These are phyloP conservation scores for Panonychus citri DNA, from an alignment of 1,140 invertebrate genomes.

Conservation along the genomic window DNA sequence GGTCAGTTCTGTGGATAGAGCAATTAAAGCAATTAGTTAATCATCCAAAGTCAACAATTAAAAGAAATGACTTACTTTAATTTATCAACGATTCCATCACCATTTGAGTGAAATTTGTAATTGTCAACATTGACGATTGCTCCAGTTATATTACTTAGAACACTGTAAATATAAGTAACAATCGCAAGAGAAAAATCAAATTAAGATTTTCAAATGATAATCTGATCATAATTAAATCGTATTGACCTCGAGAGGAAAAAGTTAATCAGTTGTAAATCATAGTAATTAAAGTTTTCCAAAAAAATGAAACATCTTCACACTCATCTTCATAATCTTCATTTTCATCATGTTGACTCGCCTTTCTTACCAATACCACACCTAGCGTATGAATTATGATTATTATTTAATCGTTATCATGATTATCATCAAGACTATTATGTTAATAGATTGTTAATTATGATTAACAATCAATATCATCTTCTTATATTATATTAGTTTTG, in stretches of 20 bases:
- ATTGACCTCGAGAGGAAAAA: background rate
- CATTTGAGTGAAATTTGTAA: constrained; percentile 70
- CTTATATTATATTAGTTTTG: too few relatives aligned
- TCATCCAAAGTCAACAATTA: background rate
- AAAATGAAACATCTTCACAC: too few relatives aligned
- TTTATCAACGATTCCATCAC: constrained; percentile 71
- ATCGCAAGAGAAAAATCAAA: background rate
- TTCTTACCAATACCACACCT: too few relatives aligned
- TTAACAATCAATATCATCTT: too few relatives aligned
- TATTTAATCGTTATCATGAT: background rate
- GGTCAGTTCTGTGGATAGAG: constrained; percentile 37
- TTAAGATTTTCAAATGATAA: background rate
- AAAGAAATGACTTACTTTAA: constrained; percentile 34
- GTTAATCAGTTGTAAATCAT: too few relatives aligned
- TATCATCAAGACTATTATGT: too few relatives aligned
- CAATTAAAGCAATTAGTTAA: background rate
- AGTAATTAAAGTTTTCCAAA: too few relatives aligned
- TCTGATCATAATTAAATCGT: too few relatives aligned
- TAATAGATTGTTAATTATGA: too few relatives aligned
- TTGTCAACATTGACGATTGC: constrained; percentile 81
- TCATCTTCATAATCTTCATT: too few relatives aligned
- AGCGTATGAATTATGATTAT: too few relatives aligned
- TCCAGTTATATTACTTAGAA: constrained; percentile 55
- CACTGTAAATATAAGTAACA: constrained; percentile 32
- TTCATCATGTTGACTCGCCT: too few relatives aligned